A percentile compares a stretch with the other conserved stretches of the same genome.
phyloP scores from a whole-genome alignment of 1,140 invertebrate species.

The Drosophila sproati region DNA sequence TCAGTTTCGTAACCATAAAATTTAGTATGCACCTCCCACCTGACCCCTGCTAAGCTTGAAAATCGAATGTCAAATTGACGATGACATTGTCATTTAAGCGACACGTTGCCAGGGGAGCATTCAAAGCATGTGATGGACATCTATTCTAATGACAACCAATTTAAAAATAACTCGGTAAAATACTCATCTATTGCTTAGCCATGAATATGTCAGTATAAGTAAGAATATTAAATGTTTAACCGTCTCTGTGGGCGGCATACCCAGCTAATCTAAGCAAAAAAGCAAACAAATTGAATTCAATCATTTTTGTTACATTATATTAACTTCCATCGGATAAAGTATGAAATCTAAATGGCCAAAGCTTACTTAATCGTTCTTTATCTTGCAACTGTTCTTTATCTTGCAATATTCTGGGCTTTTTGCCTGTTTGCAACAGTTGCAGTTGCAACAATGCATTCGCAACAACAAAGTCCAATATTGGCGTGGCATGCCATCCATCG shows the following conservation, averaged over 20 bases:
- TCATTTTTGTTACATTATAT: too few relatives aligned
- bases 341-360: neutral
- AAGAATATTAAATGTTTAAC: too few relatives aligned
- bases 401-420: neutral
- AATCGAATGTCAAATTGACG: slow-evolving; percentile 44
- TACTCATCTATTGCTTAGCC: slow-evolving; percentile 1
- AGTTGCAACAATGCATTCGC: slow-evolving; percentile 4
- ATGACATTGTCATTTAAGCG: slow-evolving; percentile 55
- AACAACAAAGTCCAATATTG: slow-evolving; percentile 35
- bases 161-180: neutral
- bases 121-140: slow-evolving; percentile 5
- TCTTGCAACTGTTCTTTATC: neutral
- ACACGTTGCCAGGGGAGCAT: slow-evolving; percentile 1
- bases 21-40: slow-evolving; percentile 52
- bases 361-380: neutral
- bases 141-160: slow-evolving; percentile 8
- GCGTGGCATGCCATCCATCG: slow-evolving; percentile 25
- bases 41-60: slow-evolving; percentile 17
- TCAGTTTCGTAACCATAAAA: slow-evolving; percentile 14
- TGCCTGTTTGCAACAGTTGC: slow-evolving; percentile 18
- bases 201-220: slow-evolving; percentile 10
- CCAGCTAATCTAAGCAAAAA: too few relatives aligned
- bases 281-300: too few relatives aligned
- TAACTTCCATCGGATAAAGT: too few relatives aligned
- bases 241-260: too few relatives aligned